Conservation (phyloP, 64 coral and sea anemone species). For the Porites lutea region DNA sequence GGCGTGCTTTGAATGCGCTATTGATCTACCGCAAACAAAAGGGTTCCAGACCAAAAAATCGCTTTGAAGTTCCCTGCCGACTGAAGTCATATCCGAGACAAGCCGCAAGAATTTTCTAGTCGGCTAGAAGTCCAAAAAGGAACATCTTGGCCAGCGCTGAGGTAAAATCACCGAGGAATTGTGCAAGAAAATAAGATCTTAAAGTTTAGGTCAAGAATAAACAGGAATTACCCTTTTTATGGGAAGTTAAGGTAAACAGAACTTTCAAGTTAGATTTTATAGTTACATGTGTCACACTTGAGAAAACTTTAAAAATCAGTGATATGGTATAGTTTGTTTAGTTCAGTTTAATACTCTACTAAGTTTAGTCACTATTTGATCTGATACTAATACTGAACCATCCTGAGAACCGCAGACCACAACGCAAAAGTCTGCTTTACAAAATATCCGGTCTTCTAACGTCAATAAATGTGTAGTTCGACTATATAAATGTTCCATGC, state of each 20-base stretch:
- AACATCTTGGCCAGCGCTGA: constrained; percentile 9
- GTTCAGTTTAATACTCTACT: too few species aligned
- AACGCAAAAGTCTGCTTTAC: too few species aligned
- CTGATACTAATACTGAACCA: too few species aligned
- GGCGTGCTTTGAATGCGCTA: not conserved
- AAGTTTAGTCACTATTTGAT: too few species aligned
- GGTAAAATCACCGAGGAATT: not conserved
- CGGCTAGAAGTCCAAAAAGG: not conserved
- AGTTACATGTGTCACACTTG: too few species aligned
- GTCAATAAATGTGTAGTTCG: too few species aligned
- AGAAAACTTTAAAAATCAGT: too few species aligned
- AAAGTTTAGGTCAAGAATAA: constrained; percentile 11
- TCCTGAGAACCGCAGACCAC: too few species aligned
- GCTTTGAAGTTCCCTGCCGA: not conserved
- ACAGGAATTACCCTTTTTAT: not conserved
- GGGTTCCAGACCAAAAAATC: not conserved
- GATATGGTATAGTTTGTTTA: too few species aligned
- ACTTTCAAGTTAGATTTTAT: not conserved
- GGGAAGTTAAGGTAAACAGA: not conserved
- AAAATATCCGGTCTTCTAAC: too few species aligned
- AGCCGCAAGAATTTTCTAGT: constrained; percentile 12
- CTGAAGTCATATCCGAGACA: not conserved
- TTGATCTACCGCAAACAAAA: not conserved
- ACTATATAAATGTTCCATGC: not conserved
- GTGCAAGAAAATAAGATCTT: not conserved